Evolutionary conservation across 2,888 invertebrate genomes (phyloP), one percentile per base, ranked within the genome.

Genomic region (Alloscopus bannaensis): DNA sequence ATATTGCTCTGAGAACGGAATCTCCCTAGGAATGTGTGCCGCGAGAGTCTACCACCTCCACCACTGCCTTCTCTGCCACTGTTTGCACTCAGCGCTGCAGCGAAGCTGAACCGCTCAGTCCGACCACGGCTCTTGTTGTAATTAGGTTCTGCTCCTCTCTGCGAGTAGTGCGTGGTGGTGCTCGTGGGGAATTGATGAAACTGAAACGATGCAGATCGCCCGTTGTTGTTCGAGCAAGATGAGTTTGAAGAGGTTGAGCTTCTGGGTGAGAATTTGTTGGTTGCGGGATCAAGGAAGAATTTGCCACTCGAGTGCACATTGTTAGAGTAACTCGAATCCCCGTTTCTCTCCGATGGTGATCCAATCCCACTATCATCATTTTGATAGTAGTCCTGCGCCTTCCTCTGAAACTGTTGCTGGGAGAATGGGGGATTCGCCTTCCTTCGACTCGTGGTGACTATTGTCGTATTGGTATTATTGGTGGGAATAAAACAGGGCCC

Each of bases 1-100:
- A 80, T 80, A 36, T 71, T 80, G 16, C 83, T 80, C 70, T 82
- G 84, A 18, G 85, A 84, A 22, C 85, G 75, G 62, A 85, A 84
- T 69, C 83, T 57, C n/a, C 83, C 82, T 65, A 85, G 45, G 52
- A 85, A 83, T 16, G 80, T 79, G 42, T 65, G 59, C 1, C 70
- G 57, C 20, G 64, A 47, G 31, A 66, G 71, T 22, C 77, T 69
- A 62, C 68, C 57, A 60, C 66, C n/a, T 40, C 57, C n/a, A 20
- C 62, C 42, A 55, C 52, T 55, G 57, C 45, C 40, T 66, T 13
- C 22, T 29, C 18, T n/a, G 62, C 26, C 20, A 69, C 18, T 16
- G 42, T 36, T 60, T 42, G 52, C 29, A 62, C 59, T 77, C n/a
- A n/a, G n/a, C 3, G 22, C 36, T 3, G 8, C 45, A 18, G 77